phyloP scores from a whole-genome alignment of 2,797 vertebrate species.

The Aplochiton taeniatus region DNA sequence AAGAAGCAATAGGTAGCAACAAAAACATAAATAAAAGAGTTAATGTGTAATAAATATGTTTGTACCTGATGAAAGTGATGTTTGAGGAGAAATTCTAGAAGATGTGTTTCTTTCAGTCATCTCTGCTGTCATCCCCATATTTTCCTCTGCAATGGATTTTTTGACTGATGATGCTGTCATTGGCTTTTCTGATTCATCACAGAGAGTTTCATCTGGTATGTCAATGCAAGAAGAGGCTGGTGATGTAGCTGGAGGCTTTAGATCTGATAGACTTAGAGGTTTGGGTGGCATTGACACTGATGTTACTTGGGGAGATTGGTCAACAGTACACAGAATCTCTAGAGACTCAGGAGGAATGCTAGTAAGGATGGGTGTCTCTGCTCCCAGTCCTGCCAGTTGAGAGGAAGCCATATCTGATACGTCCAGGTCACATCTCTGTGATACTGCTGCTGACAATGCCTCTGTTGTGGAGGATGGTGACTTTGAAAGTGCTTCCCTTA shows the following conservation, averaged over 20 bases:
- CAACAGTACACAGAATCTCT: too few relatives aligned
- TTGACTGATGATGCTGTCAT: constrained; percentile 9
- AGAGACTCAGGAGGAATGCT: background rate
- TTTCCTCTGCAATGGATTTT: constrained; percentile 11
- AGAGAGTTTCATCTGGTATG: background rate
- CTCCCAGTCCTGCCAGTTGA: too few relatives aligned
- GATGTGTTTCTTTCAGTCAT: constrained; percentile 6
- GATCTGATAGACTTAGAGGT: too few relatives aligned
- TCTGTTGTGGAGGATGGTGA: too few relatives aligned
- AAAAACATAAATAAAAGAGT: background rate
- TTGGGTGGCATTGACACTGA: too few relatives aligned
- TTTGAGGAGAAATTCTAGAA: background rate
- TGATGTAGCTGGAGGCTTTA: background rate
- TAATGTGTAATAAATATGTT: background rate
- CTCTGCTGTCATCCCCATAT: constrained; percentile 7
- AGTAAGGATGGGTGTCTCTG: background rate
- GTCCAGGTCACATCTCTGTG: too few relatives aligned
- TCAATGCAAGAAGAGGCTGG: background rate
- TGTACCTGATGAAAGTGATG: background rate
- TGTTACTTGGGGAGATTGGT: too few relatives aligned
- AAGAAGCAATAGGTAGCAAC: too few relatives aligned
- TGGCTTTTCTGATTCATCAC: background rate
- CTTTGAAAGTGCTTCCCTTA: too few relatives aligned
- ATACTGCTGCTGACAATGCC: too few relatives aligned
- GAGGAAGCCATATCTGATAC: too few relatives aligned